These are phyloP conservation scores for Hemicentrotus pulcherrimus DNA, from an alignment of 35 echinoderm and acorn worm species.

Conservation along the genomic window DNA sequence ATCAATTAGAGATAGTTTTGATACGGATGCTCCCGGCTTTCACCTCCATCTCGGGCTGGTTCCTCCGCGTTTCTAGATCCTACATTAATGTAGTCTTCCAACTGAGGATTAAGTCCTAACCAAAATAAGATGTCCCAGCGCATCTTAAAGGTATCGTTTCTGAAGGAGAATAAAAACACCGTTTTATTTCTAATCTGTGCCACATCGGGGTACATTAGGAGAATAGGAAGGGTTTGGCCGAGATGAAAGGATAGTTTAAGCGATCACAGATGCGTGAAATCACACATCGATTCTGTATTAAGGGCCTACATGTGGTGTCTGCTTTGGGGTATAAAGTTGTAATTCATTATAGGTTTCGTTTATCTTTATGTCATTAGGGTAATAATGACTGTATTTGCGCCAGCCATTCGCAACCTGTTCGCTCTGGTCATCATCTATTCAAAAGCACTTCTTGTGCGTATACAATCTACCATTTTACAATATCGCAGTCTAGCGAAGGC, in stretches of 20 bases:
- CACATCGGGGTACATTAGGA: not conserved
- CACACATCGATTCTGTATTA: slow-evolving; percentile 5
- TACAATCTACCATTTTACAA: not conserved
- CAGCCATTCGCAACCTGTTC: not conserved
- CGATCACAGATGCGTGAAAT: not conserved
- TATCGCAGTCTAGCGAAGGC: not conserved
- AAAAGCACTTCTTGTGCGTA: not conserved
- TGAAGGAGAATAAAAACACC: slow-evolving; percentile 12
- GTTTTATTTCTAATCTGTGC: not conserved
- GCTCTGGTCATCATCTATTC: not conserved
- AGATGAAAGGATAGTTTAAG: not conserved
- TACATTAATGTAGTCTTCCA: not conserved
- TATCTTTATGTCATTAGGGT: not conserved
- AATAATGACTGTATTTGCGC: not conserved
- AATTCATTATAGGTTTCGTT: slow-evolving; percentile 6
- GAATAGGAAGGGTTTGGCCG: not conserved
- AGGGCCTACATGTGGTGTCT: not conserved
- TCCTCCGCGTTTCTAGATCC: not conserved
- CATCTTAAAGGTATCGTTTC: slow-evolving; percentile 34
- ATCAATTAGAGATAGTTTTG: slow-evolving; percentile 43
- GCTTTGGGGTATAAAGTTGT: not conserved
- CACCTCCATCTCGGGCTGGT: not conserved
- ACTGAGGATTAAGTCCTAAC: slow-evolving; percentile 15
- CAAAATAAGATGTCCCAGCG: slow-evolving; percentile 31
- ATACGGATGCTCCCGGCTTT: slow-evolving; percentile 43